These are phyloP conservation scores for Pristionchus pacificus DNA, from an alignment of 1,140 invertebrate species.

Conservation along the genomic window DNA sequence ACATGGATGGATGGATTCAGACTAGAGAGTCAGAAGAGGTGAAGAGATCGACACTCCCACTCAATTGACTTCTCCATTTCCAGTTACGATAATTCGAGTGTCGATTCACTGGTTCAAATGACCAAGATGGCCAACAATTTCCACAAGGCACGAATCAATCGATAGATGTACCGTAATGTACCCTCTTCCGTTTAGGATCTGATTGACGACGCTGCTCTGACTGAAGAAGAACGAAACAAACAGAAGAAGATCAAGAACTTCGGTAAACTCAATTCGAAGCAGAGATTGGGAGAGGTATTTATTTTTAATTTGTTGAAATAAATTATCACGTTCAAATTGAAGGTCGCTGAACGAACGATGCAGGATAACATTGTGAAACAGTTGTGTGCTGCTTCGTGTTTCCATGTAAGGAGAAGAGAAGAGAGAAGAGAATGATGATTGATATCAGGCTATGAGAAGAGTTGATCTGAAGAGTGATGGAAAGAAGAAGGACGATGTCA, in stretches of 20 bases:
- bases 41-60: too few species aligned
- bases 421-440: too few species aligned
- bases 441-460: too few species aligned
- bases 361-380: slow-evolving; percentile 33
- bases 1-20: slow-evolving; percentile 30
- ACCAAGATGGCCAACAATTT: slow-evolving; percentile 33
- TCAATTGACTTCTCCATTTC: too few species aligned
- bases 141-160: slow-evolving; percentile 22
- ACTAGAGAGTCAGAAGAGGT: background rate
- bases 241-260: slow-evolving; percentile 23
- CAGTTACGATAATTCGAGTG: slow-evolving; percentile 19
- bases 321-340: too few species aligned
- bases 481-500: too few species aligned
- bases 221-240: slow-evolving; percentile 10
- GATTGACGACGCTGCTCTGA: slow-evolving; percentile 11
- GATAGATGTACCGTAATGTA: background rate
- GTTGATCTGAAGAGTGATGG: too few species aligned
- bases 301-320: too few species aligned
- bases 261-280: slow-evolving; percentile 37
- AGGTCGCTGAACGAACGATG: slow-evolving; percentile 15
- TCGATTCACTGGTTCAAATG: slow-evolving; percentile 24
- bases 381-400: background rate
- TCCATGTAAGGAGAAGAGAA: too few species aligned
- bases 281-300: slow-evolving; percentile 27
- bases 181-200: slow-evolving; percentile 12